phyloP scores from a whole-genome alignment of 2,113 vertebrate genomes.

The Lophochroa leadbeateri region DNA sequence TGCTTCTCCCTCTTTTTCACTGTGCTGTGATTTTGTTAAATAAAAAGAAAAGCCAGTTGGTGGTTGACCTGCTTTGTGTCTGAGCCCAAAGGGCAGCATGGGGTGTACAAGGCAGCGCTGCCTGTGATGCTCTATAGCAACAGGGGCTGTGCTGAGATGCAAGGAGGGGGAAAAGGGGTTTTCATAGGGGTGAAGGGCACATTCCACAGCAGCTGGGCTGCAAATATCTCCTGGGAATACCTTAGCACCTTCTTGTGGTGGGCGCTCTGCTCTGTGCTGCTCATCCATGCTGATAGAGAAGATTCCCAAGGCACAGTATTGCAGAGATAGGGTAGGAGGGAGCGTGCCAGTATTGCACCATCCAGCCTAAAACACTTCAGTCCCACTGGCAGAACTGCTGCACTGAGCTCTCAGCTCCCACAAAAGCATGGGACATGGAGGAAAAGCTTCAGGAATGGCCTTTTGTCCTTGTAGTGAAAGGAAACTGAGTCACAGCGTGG shows the following conservation, averaged over 20 bases:
- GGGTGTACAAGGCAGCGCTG: neutral
- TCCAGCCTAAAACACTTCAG: neutral
- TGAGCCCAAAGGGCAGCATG: accelerated
- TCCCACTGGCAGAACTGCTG: neutral
- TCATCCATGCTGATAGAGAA: accelerated
- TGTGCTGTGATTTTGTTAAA: constrained; percentile 15
- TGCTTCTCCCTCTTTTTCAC: neutral
- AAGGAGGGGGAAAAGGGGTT: neutral
- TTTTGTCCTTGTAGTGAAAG: neutral
- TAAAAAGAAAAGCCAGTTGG: neutral
- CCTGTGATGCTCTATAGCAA: too few species aligned
- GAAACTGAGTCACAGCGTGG: neutral
- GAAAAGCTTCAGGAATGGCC: neutral
- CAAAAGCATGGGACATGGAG: accelerated
- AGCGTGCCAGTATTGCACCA: neutral
- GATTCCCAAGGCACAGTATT: neutral
- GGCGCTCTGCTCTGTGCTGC: accelerated
- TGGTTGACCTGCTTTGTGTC: neutral
- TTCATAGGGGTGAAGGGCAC: neutral
- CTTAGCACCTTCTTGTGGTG: accelerated
- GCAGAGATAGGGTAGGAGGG: neutral
- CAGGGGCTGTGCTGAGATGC: neutral
- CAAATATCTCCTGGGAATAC: neutral
- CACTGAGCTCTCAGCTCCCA: neutral
- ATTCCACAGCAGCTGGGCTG: neutral